These are phyloP conservation scores for Brachynemurus nebulosus DNA, from an alignment of 2,888 invertebrate species.

Conservation along the genomic window DNA sequence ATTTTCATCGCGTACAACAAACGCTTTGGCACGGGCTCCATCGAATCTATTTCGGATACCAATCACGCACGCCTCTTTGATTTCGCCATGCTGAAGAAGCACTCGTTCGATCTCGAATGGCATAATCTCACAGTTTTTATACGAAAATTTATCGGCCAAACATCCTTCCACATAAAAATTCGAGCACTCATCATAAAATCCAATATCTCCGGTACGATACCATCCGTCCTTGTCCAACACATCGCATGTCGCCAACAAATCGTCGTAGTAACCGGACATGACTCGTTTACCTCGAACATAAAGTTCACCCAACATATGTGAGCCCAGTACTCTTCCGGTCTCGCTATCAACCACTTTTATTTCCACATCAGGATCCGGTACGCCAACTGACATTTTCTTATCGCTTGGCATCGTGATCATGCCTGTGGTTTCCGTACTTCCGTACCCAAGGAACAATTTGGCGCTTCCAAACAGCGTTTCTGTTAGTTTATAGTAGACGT, in stretches of 20 bases:
- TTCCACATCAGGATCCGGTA: constrained; percentile 6
- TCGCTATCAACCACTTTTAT: constrained; percentile 4
- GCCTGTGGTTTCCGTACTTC: constrained; percentile 2
- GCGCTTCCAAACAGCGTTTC: constrained; percentile 1
- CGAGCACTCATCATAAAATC: constrained; percentile 2
- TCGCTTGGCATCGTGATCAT: not conserved
- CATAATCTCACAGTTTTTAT: constrained; percentile 2
- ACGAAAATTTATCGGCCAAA: not conserved
- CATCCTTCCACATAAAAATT: not conserved
- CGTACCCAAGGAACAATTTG: not conserved
- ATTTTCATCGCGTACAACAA: not conserved
- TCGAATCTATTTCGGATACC: not conserved
- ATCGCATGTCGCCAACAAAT: not conserved
- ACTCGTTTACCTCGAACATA: constrained; percentile 1
- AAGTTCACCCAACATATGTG: constrained; percentile 1
- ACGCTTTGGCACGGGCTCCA: not conserved
- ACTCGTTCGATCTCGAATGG: constrained; percentile 4
- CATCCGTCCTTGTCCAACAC: constrained; percentile 6
- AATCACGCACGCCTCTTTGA: constrained; percentile 2
- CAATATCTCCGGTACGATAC: constrained; percentile 5
- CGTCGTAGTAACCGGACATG: constrained; percentile 6
- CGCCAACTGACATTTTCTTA: constrained; percentile 2
- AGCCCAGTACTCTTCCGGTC: not conserved
- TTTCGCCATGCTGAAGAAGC: constrained; percentile 4
- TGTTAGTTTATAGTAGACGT: not conserved